Conservation (phyloP, 2,888 invertebrate species). For the Crepidodera aurea region DNA sequence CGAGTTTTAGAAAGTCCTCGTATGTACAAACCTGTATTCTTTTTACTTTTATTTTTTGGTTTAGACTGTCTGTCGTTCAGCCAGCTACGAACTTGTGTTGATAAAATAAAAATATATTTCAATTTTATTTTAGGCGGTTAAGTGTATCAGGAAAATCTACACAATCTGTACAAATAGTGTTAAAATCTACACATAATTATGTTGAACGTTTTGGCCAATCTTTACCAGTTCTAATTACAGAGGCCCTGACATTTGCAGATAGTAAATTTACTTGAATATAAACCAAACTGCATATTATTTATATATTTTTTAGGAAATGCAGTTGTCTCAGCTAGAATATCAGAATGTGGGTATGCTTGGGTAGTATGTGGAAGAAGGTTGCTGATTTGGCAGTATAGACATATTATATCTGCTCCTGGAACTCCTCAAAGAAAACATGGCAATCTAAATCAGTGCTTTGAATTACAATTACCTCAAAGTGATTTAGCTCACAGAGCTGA, state of each 20-base stretch:
- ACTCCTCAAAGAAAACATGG: slow-evolving; percentile 61
- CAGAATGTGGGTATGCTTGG: slow-evolving; percentile 66
- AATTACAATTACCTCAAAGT: slow-evolving; percentile 88
- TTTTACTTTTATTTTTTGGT: too few species aligned
- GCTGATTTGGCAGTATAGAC: slow-evolving; percentile 83
- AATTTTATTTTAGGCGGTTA: slow-evolving; percentile 59
- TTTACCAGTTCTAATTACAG: slow-evolving; percentile 87
- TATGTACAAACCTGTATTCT: slow-evolving; percentile 46
- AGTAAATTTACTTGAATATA: slow-evolving; percentile 59
- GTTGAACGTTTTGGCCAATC: slow-evolving; percentile 84
- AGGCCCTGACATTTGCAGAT: slow-evolving; percentile 84
- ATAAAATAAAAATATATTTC: not conserved
- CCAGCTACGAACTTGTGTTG: too few species aligned
- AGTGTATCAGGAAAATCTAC: slow-evolving; percentile 70
- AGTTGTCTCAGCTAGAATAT: slow-evolving; percentile 63
- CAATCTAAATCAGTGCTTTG: slow-evolving; percentile 74
- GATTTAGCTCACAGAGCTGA: slow-evolving; percentile 91
- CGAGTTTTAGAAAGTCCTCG: slow-evolving; percentile 57
- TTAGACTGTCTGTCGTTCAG: too few species aligned
- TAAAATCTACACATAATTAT: slow-evolving; percentile 76
- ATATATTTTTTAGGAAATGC: slow-evolving; percentile 53
- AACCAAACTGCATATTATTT: too few species aligned
- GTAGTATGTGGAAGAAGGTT: slow-evolving; percentile 83
- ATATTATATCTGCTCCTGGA: slow-evolving; percentile 53
- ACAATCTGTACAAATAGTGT: slow-evolving; percentile 77